These are phyloP conservation scores for Podarcis raffonei DNA, from an alignment of 2,113 vertebrate genomes.

Conservation along the genomic window DNA sequence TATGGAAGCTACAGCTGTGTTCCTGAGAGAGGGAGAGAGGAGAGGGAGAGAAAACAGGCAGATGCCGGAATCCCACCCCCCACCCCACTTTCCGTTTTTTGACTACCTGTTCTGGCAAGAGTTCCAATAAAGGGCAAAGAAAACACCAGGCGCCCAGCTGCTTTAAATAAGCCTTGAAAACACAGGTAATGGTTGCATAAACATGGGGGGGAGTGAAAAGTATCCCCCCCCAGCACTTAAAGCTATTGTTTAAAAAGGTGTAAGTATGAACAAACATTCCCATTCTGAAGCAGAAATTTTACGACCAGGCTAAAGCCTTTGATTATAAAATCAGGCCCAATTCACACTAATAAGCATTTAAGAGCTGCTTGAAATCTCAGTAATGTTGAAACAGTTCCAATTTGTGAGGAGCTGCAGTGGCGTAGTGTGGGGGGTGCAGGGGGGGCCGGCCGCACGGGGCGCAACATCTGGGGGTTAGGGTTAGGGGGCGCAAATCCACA, in stretches of 20 bases:
- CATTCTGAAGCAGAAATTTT: constrained; percentile 35
- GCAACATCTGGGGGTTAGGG: too few relatives aligned
- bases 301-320: constrained; percentile 13
- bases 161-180: constrained; percentile 77
- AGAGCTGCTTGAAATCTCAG: not conserved
- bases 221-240: constrained; percentile 57
- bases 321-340: constrained; percentile 48
- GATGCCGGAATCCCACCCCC: constrained; percentile 76
- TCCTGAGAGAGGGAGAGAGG: constrained; percentile 76
- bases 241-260: constrained; percentile 45
- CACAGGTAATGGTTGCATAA: constrained; percentile 61
- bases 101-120: constrained; percentile 85
- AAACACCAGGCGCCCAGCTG: constrained; percentile 73
- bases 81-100: constrained; percentile 74
- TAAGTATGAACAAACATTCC: constrained; percentile 42
- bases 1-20: constrained; percentile 89
- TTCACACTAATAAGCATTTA: not conserved
- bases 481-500: too few relatives aligned
- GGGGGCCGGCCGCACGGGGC: too few relatives aligned
- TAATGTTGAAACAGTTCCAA: not conserved
- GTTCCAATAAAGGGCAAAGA: constrained; percentile 59
- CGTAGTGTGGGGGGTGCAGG: too few relatives aligned
- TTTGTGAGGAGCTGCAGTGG: not conserved
- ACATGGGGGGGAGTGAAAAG: constrained; percentile 44
- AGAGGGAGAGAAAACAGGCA: constrained; percentile 44